Evolutionary conservation across 2,888 invertebrate species (phyloP), one percentile per base, ranked within the genome.

Genomic region (Colostygia pectinataria): DNA sequence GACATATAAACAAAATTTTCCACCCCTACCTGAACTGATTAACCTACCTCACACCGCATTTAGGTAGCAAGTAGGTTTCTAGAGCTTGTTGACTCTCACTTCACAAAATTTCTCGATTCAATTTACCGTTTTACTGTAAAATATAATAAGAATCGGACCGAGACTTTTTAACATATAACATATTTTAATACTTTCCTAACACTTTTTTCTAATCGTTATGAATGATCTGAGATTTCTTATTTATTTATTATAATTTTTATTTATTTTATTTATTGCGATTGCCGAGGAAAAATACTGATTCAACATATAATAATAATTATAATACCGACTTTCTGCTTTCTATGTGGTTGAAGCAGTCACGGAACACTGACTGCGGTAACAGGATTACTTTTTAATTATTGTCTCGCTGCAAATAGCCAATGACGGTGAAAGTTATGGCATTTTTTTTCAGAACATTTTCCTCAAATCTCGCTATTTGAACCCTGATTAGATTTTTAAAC

Each of bases 1-100:
- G 57, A 66, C 66, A 66, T 74, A 75, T 76, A 74, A 77, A 76
- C 72, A 71, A 74, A 71, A 71, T 65, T 57, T 61, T 65, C 63
- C 69, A 66, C 62, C 66, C 56, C 59, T 59, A 23, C 46, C 53
- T 61, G 33, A 40, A 48, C 67, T 71, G 74, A 77, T 77, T 75
- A 74, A 77, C 69, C 66, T 66, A 43, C 42, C 44, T 48, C 48
- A 53, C 53, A 39, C 14, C 24, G 7, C 23, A 23, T 32, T 24
- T 24, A 9, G 9, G 20, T 9, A 24, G 14, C 14, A 40, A 32
- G 1, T 23, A 9, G 40, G 24, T 9, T 12, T n/a, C 13, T 4
- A 8, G 23, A 2, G 12, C 8, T 15, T 15, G 6, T 18, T 15
- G 9, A 32, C 32, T 6, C 4, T 1, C 20, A 20, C 20, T 20